These are phyloP conservation scores for Steatornis caripensis DNA, from an alignment of 2,113 vertebrate species.

Conservation along the genomic window DNA sequence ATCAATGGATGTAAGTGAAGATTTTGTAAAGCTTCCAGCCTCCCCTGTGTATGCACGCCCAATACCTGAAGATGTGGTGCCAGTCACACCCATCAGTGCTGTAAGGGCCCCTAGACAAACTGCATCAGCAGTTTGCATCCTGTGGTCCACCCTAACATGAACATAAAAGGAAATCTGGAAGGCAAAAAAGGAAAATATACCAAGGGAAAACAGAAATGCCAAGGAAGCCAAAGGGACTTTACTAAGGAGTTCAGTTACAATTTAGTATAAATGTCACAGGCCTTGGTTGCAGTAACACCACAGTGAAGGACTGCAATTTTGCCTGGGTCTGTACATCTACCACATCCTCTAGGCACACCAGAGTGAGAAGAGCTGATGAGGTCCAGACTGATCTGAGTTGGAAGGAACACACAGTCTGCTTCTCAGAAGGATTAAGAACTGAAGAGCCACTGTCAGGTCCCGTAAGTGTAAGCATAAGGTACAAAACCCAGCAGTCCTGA, in stretches of 20 bases:
- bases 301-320: not conserved
- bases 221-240: not conserved
- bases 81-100: not conserved
- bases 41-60: not conserved
- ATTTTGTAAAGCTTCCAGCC: not conserved
- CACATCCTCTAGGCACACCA: not conserved
- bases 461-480: constrained; percentile 16
- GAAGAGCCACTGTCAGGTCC: constrained; percentile 45
- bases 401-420: constrained; percentile 36
- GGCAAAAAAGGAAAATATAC: not conserved
- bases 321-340: not conserved
- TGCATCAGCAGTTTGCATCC: not conserved
- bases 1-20: not conserved
- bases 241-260: not conserved
- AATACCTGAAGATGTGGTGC: not conserved
- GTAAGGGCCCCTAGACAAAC: not conserved
- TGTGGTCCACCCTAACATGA: not conserved
- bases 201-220: not conserved
- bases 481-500: constrained; percentile 14
- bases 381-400: not conserved
- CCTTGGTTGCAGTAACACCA: not conserved
- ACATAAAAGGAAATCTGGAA: not conserved
- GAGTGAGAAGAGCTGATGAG: not conserved
- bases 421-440: constrained; percentile 50
- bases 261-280: not conserved